Conservation (phyloP, 2,113 vertebrate genomes). For the Alaudala cheleensis region DNA sequence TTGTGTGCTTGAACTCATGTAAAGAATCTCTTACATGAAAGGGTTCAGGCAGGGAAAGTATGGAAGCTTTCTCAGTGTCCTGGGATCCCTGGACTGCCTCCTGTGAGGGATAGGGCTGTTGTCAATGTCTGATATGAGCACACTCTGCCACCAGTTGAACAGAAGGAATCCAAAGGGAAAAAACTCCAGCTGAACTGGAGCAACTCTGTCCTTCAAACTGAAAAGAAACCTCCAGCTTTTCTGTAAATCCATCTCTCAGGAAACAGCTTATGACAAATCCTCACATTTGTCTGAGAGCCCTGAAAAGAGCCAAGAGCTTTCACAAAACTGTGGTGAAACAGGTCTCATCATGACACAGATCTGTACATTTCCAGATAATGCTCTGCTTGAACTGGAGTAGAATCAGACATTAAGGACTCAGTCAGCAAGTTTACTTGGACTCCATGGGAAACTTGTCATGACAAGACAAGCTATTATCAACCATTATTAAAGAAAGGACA, state of each 20-base stretch:
- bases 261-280: constrained; percentile 1
- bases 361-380: background rate
- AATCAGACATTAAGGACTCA: constrained; percentile 11
- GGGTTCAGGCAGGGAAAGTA: background rate
- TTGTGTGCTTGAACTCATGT: background rate
- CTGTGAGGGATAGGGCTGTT: background rate
- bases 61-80: background rate
- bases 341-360: background rate
- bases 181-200: constrained; percentile 11
- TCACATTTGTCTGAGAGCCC: background rate
- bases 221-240: background rate
- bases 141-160: background rate
- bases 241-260: background rate
- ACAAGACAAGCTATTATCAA: constrained; percentile 48
- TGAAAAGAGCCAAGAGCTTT: constrained; percentile 5
- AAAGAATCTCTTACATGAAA: background rate
- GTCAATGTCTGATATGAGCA: background rate
- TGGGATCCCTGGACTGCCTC: background rate
- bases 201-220: background rate
- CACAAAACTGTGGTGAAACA: background rate
- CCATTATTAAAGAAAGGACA: background rate
- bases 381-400: background rate
- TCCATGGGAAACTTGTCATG: constrained; percentile 32
- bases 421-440: constrained; percentile 42
- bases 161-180: background rate